phyloP scores from a whole-genome alignment of 2,888 invertebrate species.

The Acronicta aceris region DNA sequence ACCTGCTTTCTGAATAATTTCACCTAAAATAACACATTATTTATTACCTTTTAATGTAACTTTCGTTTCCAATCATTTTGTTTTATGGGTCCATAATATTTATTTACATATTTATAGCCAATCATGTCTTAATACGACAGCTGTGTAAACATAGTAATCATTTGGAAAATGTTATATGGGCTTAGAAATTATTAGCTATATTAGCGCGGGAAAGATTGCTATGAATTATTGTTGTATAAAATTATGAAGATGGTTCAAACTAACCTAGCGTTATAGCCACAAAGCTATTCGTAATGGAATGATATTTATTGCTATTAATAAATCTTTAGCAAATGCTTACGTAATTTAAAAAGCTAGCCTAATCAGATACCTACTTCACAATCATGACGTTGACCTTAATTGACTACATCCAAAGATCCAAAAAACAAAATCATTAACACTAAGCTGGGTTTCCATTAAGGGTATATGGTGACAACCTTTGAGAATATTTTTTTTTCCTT shows the following conservation, averaged over 20 bases:
- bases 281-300: no score
- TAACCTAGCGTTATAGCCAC: no score
- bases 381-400: no score
- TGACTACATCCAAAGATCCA: no score
- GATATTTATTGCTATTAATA: no score
- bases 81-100: conserved; percentile 41
- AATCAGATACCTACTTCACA: neutral
- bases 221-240: conserved; percentile 4
- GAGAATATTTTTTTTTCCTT: no score
- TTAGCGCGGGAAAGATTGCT: conserved; percentile 1
- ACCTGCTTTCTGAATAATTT: conserved; percentile 61
- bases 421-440: no score
- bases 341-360: no score
- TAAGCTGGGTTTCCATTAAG: no score
- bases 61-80: conserved; percentile 39
- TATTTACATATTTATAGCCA: conserved; percentile 41
- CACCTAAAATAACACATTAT: conserved; percentile 42
- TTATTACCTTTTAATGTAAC: conserved; percentile 34
- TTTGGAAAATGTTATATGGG: conserved; percentile 23
- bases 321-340: no score
- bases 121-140: conserved; percentile 36
- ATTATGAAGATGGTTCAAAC: neutral
- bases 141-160: conserved; percentile 42
- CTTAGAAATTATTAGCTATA: conserved; percentile 10
- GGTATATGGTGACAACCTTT: no score